Percentiles rank a stretch among this genome's conserved stretches.
phyloP scores from a whole-genome alignment of 2,797 vertebrate genomes.

The Clarias platycephalus region DNA sequence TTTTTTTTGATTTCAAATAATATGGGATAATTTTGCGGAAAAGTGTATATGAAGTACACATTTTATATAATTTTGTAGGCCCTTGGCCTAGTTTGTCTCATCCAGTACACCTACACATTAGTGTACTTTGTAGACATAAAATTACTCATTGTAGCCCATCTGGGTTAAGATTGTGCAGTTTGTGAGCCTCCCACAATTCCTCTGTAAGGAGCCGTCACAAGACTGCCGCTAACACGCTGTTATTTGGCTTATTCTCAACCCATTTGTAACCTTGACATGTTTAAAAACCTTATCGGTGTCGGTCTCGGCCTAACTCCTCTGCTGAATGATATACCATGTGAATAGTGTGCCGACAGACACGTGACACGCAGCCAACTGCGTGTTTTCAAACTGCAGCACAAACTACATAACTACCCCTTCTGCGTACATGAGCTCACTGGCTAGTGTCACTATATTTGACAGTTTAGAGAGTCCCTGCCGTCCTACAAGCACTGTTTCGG shows the following conservation, averaged over 20 bases:
- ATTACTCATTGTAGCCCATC: slow-evolving; percentile 6
- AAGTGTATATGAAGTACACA: background rate
- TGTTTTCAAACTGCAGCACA: background rate
- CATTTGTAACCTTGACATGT: background rate
- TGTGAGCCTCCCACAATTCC: background rate
- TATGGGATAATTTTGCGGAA: background rate
- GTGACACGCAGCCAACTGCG: background rate
- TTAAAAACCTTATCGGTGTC: background rate
- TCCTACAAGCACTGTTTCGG: background rate
- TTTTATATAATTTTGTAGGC: background rate
- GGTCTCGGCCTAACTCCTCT: background rate
- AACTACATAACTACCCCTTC: background rate
- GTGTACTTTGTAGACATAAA: slow-evolving; percentile 4
- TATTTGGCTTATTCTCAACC: background rate
- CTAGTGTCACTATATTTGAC: background rate
- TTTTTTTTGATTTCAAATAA: background rate
- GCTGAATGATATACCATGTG: background rate
- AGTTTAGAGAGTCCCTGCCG: background rate
- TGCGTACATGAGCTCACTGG: background rate
- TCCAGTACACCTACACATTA: background rate
- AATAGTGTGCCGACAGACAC: background rate
- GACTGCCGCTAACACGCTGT: background rate
- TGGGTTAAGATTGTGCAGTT: slow-evolving; percentile 5
- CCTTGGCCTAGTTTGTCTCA: background rate
- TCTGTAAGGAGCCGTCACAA: background rate